Evolutionary conservation across 1,140 invertebrate genomes (phyloP), one percentile per base, ranked within the genome.

Genomic region (Meteorus sp.): DNA sequence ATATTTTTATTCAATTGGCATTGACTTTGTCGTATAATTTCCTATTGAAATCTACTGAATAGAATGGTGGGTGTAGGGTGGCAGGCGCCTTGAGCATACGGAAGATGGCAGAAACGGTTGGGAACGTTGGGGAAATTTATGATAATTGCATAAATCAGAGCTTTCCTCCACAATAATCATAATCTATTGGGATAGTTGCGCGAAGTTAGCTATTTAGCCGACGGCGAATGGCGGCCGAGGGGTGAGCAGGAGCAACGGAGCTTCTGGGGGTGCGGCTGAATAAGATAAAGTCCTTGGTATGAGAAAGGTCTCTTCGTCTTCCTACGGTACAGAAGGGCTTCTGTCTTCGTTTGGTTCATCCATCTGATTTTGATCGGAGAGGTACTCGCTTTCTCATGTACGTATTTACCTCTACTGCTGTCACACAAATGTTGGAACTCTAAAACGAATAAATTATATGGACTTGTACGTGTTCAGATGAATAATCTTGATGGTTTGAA

Each of bases 101-200:
- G 64, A 76, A 76, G 70, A 66, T 70, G 68, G 68, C 69, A 68
- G 69, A 69, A 68, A 19, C 15, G 47, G 15, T 52, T 41, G 35
- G 47, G 55, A 64, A 65, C 59, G 68, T 59, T 67, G 67, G 63
- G 66, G 66, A 70, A 77, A 78, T 78, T 77, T 78, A 78, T 77
- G 76, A 78, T 78, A 77, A 78, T 77, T 77, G 75, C 75, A 78
- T 78, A 78, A 78, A 78, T 77, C 76, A 77, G 72, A 76, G 75
- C 76, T 77, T 78, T 77, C 76, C 75, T 78, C 72, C 74, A 77
- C 75, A 79, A 79, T 77, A 77, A 79, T 79, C 75, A 76, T 79
- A 79, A 79, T 77, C 75, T 79, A 79, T 79, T 76, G 75, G 73
- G 77, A 79, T 79, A 79, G 77, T 77, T 79, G 75, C 66, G 64